These are phyloP conservation scores for Champsocephalus esox DNA, from an alignment of 2,797 vertebrate genomes.

Conservation along the genomic window DNA sequence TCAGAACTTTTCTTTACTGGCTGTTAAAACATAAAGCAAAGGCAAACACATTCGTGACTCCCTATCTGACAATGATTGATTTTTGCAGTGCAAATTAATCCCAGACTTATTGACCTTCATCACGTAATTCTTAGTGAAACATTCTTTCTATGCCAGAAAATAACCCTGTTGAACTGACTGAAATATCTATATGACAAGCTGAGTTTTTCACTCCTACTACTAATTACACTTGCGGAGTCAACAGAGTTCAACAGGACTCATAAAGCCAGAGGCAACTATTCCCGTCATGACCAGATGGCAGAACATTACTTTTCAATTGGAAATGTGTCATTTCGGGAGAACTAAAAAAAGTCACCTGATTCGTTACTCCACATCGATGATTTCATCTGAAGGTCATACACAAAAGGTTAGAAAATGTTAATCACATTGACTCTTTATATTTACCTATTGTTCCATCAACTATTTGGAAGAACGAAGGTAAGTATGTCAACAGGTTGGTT, in stretches of 20 bases:
- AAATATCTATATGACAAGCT: neutral
- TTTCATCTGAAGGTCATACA: constrained; percentile 28
- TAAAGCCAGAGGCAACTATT: constrained; percentile 28
- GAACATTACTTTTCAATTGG: constrained; percentile 17
- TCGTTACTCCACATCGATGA: neutral
- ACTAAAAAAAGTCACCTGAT: constrained; percentile 9
- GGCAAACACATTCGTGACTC: neutral
- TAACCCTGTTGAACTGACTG: neutral
- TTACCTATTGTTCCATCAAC: constrained; percentile 6
- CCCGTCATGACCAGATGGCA: constrained; percentile 16
- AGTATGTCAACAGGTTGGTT: neutral
- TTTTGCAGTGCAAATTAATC: neutral
- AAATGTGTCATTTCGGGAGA: constrained; percentile 29
- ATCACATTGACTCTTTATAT: constrained; percentile 8
- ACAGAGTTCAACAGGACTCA: constrained; percentile 14
- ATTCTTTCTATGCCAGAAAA: neutral
- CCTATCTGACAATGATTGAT: too few relatives aligned
- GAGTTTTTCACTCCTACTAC: neutral
- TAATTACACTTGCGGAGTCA: constrained; percentile 25
- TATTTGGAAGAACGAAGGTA: neutral
- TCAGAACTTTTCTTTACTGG: neutral
- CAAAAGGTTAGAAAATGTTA: constrained; percentile 24
- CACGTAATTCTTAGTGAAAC: neutral
- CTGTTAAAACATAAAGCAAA: neutral
- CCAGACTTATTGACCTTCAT: neutral